Conservation (phyloP, 1,140 invertebrate species). For the Diachasmimorpha longicaudata region DNA sequence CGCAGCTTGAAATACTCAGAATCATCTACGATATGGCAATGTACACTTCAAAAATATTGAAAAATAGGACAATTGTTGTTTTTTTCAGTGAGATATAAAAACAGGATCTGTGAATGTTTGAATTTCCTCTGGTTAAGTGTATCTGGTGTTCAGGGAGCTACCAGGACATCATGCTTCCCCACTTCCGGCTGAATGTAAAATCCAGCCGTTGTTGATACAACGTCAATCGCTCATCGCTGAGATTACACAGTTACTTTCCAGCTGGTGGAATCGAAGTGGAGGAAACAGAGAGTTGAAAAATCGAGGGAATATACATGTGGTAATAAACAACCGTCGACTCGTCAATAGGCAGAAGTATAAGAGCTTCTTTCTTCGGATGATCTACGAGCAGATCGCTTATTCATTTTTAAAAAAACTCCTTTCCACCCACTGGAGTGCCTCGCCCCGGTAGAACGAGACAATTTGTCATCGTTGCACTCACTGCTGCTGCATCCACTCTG, state of each 20-base stretch:
- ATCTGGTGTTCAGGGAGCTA: neutral
- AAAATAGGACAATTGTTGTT: neutral
- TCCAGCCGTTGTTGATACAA: constrained; percentile 9
- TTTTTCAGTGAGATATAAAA: neutral
- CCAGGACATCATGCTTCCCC: neutral
- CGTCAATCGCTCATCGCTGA: constrained; percentile 11
- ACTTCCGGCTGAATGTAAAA: constrained; percentile 23
- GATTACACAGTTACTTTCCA: constrained; percentile 4
- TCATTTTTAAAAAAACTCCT: neutral
- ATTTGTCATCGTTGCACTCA: constrained; percentile 20
- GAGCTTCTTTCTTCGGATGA: neutral
- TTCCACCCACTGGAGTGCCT: neutral
- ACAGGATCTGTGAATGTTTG: neutral
- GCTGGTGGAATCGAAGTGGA: neutral
- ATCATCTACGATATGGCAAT: too few species aligned
- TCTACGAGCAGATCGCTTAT: constrained; percentile 5
- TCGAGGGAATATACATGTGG: neutral
- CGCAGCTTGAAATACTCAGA: too few species aligned
- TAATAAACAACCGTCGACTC: neutral
- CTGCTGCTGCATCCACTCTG: neutral
- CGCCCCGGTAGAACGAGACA: neutral
- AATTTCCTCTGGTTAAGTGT: neutral
- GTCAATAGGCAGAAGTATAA: neutral
- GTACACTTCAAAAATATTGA: too few species aligned
- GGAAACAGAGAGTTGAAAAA: neutral